phyloP scores from a whole-genome alignment of 2,113 vertebrate genomes.

The Phrynosoma platyrhinos region DNA sequence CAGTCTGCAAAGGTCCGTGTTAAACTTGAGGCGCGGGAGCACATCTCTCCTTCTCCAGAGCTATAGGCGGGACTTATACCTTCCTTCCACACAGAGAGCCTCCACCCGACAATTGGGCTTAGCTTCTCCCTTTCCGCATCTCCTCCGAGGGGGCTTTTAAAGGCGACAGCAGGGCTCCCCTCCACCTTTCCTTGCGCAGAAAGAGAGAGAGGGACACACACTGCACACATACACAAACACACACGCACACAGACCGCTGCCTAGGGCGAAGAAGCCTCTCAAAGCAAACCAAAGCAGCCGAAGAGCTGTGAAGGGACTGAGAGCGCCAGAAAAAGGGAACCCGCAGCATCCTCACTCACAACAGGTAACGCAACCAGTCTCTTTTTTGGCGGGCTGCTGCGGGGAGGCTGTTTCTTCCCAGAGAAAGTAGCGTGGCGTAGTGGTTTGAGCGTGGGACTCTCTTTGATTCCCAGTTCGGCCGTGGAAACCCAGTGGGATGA shows the following conservation, averaged over 20 bases:
- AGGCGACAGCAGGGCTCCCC: background rate
- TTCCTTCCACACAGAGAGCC: too few relatives aligned
- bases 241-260: background rate
- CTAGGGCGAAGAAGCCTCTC: background rate
- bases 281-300: background rate
- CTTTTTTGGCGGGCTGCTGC: background rate
- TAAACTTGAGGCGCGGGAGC: background rate
- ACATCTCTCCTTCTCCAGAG: too few relatives aligned
- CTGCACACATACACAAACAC: background rate
- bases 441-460: too few relatives aligned
- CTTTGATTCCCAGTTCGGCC: too few relatives aligned
- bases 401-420: background rate
- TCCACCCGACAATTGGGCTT: too few relatives aligned
- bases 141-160: too few relatives aligned
- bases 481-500: too few relatives aligned
- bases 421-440: too few relatives aligned
- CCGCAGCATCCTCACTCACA: background rate
- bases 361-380: constrained; percentile 1
- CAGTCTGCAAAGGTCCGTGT: too few relatives aligned
- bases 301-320: background rate
- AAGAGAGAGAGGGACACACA: too few relatives aligned
- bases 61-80: too few relatives aligned
- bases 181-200: background rate
- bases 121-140: background rate
- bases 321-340: too few relatives aligned